These are phyloP conservation scores for Reticulitermes speratus DNA, from an alignment of 1,140 invertebrate genomes.

Conservation along the genomic window DNA sequence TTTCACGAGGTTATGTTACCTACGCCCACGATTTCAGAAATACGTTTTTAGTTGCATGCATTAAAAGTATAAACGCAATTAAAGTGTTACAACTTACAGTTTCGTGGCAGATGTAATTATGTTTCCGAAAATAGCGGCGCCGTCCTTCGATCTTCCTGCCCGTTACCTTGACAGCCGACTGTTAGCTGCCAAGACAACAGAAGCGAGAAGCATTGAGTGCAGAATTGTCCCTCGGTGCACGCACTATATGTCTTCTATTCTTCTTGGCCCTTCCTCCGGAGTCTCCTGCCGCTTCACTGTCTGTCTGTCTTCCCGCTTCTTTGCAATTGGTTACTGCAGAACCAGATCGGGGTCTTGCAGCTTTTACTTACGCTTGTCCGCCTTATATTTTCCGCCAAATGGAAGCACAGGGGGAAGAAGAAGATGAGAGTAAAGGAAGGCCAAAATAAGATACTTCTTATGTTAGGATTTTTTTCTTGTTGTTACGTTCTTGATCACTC, in stretches of 20 bases:
- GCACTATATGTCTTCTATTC: conserved; percentile 1
- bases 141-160: not conserved
- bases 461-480: too few species aligned
- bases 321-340: conserved; percentile 11
- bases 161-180: not conserved
- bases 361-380: not conserved
- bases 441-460: not conserved
- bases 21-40: too few species aligned
- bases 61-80: not conserved
- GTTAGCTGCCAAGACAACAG: not conserved
- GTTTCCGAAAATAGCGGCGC: not conserved
- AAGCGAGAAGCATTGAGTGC: not conserved
- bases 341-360: not conserved
- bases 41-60: too few species aligned
- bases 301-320: not conserved
- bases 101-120: not conserved
- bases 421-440: not conserved
- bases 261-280: not conserved
- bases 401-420: not conserved
- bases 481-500: not conserved
- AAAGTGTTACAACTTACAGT: not conserved
- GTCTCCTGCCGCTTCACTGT: not conserved
- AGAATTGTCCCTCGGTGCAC: not conserved
- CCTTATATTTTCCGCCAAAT: not conserved
- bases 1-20: too few species aligned